phyloP scores from a whole-genome alignment of 2,113 vertebrate species.

The Miniopterus natalensis region DNA sequence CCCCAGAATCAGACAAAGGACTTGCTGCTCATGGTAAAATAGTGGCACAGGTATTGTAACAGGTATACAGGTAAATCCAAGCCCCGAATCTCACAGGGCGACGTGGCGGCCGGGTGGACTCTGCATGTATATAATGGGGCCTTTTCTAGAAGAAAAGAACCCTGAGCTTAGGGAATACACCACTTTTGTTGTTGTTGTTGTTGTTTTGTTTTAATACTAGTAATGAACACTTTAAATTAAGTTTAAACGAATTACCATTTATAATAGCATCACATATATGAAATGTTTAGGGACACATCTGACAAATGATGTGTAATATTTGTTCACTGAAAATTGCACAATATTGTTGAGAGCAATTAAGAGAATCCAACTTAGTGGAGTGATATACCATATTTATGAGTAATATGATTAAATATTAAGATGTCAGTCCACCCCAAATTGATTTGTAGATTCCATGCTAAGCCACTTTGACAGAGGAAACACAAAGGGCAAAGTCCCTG shows the following conservation, averaged over 20 bases:
- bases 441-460: not conserved
- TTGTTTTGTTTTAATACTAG: not conserved
- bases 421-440: not conserved
- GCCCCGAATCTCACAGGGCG: not conserved
- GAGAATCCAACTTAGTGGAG: not conserved
- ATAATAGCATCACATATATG: not conserved
- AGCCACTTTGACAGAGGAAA: not conserved
- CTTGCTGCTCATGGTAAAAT: not conserved
- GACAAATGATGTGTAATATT: not conserved
- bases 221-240: not conserved
- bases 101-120: not conserved
- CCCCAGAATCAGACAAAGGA: not conserved
- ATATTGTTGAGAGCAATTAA: not conserved
- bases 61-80: not conserved
- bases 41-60: not conserved
- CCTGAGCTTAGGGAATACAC: not conserved
- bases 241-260: not conserved
- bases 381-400: not conserved
- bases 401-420: not conserved
- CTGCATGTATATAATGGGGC: not conserved
- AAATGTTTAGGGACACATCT: not conserved
- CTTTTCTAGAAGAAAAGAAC: slow-evolving; percentile 40
- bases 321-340: not conserved
- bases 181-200: not conserved
- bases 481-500: not conserved